These are phyloP conservation scores for Cairina moschata DNA, from an alignment of 2,113 vertebrate genomes.

Conservation along the genomic window DNA sequence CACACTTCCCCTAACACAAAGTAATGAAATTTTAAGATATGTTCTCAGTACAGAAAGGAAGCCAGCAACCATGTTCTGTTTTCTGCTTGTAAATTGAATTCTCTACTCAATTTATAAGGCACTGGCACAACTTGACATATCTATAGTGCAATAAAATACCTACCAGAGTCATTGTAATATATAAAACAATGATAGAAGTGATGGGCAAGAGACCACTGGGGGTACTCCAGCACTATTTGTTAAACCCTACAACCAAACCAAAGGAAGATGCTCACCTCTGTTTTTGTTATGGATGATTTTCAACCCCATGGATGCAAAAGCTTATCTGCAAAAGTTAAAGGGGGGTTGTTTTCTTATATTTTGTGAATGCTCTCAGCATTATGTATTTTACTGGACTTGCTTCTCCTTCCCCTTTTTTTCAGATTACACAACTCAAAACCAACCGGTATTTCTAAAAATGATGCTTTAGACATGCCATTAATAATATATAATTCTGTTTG, in stretches of 20 bases:
- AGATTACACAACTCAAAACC: not conserved
- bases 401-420: not conserved
- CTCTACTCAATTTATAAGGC: constrained; percentile 42
- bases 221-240: not conserved
- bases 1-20: constrained; percentile 5
- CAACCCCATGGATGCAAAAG: not conserved
- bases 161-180: not conserved
- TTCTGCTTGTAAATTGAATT: constrained; percentile 72
- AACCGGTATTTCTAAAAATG: not conserved
- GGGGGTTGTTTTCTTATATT: not conserved
- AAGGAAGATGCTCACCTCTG: not conserved
- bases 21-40: constrained; percentile 66
- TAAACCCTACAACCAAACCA: constrained; percentile 9
- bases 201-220: not conserved
- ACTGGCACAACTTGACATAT: constrained; percentile 36
- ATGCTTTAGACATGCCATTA: not conserved
- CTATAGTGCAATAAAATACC: constrained; percentile 42
- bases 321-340: not conserved
- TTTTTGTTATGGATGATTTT: not conserved
- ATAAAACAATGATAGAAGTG: constrained; percentile 17
- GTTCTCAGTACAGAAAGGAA: constrained; percentile 40
- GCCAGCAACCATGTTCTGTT: constrained; percentile 55
- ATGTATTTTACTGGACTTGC: not conserved
- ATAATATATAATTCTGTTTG: not conserved
- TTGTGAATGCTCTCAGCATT: not conserved